Conservation (phyloP, 2,888 invertebrate genomes). For the Athetis lepigone region DNA sequence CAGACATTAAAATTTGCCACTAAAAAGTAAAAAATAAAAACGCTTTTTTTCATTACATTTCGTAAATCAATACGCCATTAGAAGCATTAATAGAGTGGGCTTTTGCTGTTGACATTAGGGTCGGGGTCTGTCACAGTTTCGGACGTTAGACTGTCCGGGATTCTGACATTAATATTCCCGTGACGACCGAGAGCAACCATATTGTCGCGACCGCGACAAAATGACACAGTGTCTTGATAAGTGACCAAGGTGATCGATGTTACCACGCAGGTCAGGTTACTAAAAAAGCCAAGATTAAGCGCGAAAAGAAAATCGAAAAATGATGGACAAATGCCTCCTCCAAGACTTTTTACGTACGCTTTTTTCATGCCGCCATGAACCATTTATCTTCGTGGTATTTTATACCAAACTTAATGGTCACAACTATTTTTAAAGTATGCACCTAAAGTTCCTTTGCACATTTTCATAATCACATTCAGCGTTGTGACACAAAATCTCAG, state of each 20-base stretch:
- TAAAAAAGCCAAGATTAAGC: not conserved
- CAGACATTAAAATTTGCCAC: too few species aligned
- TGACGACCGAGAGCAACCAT: not conserved
- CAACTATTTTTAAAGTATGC: too few species aligned
- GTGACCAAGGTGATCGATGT: not conserved
- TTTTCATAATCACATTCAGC: not conserved
- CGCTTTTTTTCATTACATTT: too few species aligned
- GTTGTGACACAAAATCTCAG: not conserved
- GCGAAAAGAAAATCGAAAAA: too few species aligned
- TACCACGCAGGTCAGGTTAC: not conserved
- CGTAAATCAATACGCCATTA: too few species aligned
- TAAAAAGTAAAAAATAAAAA: too few species aligned
- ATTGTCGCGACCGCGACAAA: not conserved
- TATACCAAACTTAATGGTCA: too few species aligned
- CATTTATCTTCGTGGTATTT: too few species aligned
- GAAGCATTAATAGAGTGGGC: not conserved
- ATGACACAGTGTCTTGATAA: not conserved
- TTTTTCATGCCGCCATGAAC: too few species aligned
- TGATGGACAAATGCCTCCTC: too few species aligned
- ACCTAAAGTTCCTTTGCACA: not conserved
- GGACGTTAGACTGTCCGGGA: conserved; percentile 8
- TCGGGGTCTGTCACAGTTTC: conserved; percentile 27
- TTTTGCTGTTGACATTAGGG: conserved; percentile 11
- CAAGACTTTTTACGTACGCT: too few species aligned
- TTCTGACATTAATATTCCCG: not conserved